phyloP scores from a whole-genome alignment of 2,888 invertebrate species.

The Ischnus inquisitorius region DNA sequence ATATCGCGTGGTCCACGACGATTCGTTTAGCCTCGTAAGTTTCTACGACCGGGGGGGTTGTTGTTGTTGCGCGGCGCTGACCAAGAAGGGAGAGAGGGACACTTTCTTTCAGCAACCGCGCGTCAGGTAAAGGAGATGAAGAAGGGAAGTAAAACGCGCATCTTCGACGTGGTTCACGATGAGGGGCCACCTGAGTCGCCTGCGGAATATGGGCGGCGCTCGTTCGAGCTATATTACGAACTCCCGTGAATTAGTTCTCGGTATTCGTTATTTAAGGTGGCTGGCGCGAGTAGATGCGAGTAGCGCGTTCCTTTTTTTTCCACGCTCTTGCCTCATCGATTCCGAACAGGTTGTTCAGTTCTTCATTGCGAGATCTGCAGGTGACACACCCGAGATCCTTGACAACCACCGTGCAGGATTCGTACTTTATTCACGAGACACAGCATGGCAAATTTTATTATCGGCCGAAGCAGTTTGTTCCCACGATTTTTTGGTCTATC shows the following conservation, averaged over 20 bases:
- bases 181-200: slow-evolving; percentile 68
- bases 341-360: not conserved
- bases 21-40: slow-evolving; percentile 56
- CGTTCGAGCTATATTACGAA: slow-evolving; percentile 52
- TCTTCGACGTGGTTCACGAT: slow-evolving; percentile 24
- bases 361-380: slow-evolving; percentile 3
- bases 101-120: slow-evolving; percentile 50
- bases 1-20: slow-evolving; percentile 66
- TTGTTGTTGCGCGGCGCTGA: slow-evolving; percentile 27
- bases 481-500: slow-evolving; percentile 6
- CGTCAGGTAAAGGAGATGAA: slow-evolving; percentile 40
- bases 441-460: slow-evolving; percentile 36
- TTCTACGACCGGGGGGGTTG: slow-evolving; percentile 5
- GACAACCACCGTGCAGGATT: not conserved
- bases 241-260: slow-evolving; percentile 77
- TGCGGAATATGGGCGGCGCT: slow-evolving; percentile 71
- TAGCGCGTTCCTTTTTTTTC: slow-evolving; percentile 29
- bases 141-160: slow-evolving; percentile 42
- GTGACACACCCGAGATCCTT: slow-evolving; percentile 25
- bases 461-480: not conserved
- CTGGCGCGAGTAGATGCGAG: slow-evolving; percentile 19
- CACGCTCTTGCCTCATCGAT: not conserved
- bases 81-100: slow-evolving; percentile 49
- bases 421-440: not conserved
- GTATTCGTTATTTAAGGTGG: slow-evolving; percentile 73